A percentile compares a stretch with the other conserved stretches of the same genome.
Evolutionary conservation across 2,888 invertebrate species (phyloP).

Genomic region (Metellina segmentata): DNA sequence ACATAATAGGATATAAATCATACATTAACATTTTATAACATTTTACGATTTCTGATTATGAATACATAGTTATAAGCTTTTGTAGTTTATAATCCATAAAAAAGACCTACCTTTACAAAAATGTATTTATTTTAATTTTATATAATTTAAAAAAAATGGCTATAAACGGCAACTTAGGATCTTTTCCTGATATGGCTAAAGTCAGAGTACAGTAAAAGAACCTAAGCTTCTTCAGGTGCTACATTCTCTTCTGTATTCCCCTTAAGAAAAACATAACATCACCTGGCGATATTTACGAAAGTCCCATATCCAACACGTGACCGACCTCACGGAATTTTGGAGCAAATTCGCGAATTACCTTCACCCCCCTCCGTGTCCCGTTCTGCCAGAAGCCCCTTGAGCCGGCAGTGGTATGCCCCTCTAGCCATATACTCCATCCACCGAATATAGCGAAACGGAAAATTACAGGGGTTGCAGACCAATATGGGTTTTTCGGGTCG

Average conservation of each 20-base stretch:
- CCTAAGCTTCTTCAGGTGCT: not conserved
- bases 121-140: too few species aligned
- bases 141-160: too few species aligned
- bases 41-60: too few species aligned
- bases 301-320: slow-evolving; percentile 8
- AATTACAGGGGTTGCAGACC: slow-evolving; percentile 35
- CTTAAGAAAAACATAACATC: not conserved
- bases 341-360: slow-evolving; percentile 3
- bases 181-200: too few species aligned
- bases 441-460: slow-evolving; percentile 4
- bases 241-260: not conserved
- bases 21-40: too few species aligned
- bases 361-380: not conserved
- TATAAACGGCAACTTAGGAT: too few species aligned
- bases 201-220: too few species aligned
- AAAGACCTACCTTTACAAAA: too few species aligned
- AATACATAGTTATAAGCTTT: too few species aligned
- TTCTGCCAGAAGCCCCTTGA: not conserved
- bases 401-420: not conserved
- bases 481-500: slow-evolving; percentile 38
- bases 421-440: not conserved
- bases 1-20: too few species aligned
- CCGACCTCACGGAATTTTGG: slow-evolving; percentile 11
- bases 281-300: slow-evolving; percentile 27
- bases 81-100: too few species aligned